Percentiles rank a stretch among this genome's conserved stretches.
Evolutionary conservation across 2,888 invertebrate species (phyloP).

Genomic region (Mimas tiliae): DNA sequence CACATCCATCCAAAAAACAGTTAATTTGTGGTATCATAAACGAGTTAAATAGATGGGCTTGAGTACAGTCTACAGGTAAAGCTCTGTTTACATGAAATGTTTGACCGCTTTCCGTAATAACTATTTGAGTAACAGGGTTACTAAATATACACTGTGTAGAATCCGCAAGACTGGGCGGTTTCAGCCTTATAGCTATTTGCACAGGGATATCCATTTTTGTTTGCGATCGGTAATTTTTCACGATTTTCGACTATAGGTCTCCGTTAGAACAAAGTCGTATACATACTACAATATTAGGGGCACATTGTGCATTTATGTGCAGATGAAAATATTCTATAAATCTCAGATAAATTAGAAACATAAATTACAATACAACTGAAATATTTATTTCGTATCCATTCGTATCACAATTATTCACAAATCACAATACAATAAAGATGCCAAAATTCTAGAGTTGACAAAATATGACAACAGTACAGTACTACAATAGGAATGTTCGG

Average conservation of each 20-base stretch:
- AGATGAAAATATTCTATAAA: background rate
- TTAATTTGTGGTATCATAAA: constrained; percentile 87
- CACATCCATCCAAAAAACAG: constrained; percentile 89
- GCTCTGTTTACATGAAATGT: constrained; percentile 82
- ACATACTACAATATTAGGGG: background rate
- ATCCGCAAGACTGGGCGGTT: constrained; percentile 83
- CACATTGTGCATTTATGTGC: background rate
- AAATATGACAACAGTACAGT: too few species aligned
- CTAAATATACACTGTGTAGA: constrained; percentile 85
- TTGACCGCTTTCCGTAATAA: constrained; percentile 86
- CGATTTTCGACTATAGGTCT: background rate
- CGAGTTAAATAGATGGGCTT: constrained; percentile 86
- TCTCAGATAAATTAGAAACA: background rate
- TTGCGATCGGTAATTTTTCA: background rate
- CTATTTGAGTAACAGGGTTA: constrained; percentile 84
- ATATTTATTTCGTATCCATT: too few species aligned
- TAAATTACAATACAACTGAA: too few species aligned
- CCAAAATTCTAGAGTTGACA: too few species aligned
- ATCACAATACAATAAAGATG: too few species aligned
- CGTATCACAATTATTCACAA: too few species aligned
- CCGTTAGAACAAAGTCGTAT: background rate
- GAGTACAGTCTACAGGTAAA: constrained; percentile 85
- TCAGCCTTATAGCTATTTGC: constrained; percentile 89
- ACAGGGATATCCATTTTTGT: constrained; percentile 88
- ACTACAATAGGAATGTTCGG: too few species aligned